Conservation (phyloP, 2,888 invertebrate genomes). For the Limenitis camilla region DNA sequence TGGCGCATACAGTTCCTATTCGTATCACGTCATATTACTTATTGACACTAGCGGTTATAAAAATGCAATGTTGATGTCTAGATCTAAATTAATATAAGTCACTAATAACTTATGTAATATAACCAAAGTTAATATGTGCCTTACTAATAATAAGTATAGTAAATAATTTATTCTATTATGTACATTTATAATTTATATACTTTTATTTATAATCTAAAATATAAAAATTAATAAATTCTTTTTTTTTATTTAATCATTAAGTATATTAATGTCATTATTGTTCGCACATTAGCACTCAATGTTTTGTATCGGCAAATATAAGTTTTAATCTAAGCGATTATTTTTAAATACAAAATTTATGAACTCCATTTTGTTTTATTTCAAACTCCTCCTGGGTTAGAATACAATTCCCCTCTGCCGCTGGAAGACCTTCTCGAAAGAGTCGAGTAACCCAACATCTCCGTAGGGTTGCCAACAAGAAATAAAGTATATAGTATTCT, state of each 20-base stretch:
- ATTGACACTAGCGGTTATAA: background rate
- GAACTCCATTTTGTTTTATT: background rate
- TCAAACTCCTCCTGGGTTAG: background rate
- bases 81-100: slow-evolving; percentile 6
- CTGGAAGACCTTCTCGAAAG: background rate
- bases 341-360: slow-evolving; percentile 10
- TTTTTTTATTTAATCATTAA: too few relatives aligned
- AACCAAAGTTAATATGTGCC: slow-evolving; percentile 51
- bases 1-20: too few relatives aligned
- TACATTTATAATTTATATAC: slow-evolving; percentile 1
- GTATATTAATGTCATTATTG: too few relatives aligned
- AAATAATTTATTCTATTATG: slow-evolving; percentile 9
- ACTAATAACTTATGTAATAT: slow-evolving; percentile 19
- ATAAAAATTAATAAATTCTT: too few relatives aligned
- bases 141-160: slow-evolving; percentile 45
- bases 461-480: too few relatives aligned
- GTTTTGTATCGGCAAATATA: background rate
- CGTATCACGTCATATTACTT: too few relatives aligned
- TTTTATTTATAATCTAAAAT: too few relatives aligned
- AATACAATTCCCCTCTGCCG: background rate
- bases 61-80: slow-evolving; percentile 2
- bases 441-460: too few relatives aligned
- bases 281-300: background rate
- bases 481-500: too few relatives aligned
- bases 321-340: background rate